phyloP scores from a whole-genome alignment of 2,113 vertebrate genomes.

The Anthoscopus minutus region DNA sequence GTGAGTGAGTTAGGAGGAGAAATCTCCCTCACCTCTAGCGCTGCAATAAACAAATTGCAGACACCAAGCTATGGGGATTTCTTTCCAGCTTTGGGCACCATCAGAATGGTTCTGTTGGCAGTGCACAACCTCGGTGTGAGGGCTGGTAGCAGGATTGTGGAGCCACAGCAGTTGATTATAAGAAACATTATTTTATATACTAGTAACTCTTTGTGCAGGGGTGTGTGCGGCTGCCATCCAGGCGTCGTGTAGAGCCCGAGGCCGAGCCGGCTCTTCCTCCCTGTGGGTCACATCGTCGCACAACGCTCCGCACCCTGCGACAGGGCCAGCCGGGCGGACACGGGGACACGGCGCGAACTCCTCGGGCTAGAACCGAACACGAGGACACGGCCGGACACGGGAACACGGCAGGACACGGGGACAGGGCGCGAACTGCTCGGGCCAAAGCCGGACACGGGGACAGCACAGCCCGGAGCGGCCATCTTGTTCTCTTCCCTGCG shows the following conservation, averaged over 20 bases:
- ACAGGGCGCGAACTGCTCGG: no score
- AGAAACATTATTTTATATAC: no score
- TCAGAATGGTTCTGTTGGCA: accelerated
- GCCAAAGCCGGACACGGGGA: no score
- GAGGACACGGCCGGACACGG: not conserved
- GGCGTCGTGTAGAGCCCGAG: accelerated
- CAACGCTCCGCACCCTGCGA: accelerated
- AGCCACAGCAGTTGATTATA: accelerated
- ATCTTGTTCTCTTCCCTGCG: not conserved
- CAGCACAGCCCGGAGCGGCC: accelerated
- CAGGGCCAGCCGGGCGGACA: not conserved
- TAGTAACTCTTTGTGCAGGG: accelerated
- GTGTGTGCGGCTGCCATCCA: accelerated
- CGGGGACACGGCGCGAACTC: no score
- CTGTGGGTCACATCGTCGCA: accelerated
- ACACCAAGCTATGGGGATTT: accelerated
- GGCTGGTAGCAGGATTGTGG: accelerated
- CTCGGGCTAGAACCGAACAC: no score
- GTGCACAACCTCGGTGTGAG: not conserved
- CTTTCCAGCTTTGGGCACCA: not conserved
- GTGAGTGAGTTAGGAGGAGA: not conserved
- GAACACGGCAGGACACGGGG: no score
- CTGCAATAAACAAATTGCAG: not conserved
- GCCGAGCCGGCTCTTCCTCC: not conserved
- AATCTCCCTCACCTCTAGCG: not conserved